Base-by-base conservation (phyloP, 2,113 vertebrate species). In the Tringa solitaria region DNA sequence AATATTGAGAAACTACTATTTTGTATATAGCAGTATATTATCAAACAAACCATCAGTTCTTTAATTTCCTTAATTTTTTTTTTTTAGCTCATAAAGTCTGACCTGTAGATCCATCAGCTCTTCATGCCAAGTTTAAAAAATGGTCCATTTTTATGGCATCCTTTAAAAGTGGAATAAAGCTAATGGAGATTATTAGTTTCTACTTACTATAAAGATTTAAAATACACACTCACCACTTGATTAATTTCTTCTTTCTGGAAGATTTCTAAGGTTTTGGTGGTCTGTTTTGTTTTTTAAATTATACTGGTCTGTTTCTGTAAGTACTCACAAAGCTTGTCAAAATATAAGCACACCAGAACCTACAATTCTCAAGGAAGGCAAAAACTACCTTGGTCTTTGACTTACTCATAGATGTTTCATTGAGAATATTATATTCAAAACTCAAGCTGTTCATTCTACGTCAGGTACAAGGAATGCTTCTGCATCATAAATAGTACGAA, bases 401-500 rank as follows among this genome's bases (percentile, higher is more conserved):
- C 14, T 84, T 80, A 26, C 33, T 87, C 48, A 21, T 12, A 73
- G 59, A 45, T 57, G 30, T 63, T 83, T 59, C 48, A 24, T 6
- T 45, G 32, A 61, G 59, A 70, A 37, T n/a, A 43, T 59, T 43
- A 23, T 32, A 67, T 10, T 54, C 50, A 79, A 64, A 90, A 60
- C 24, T 84, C 61, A 50, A 80, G n/a, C 68, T 72, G 56, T 48
- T 87, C 28, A 20, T 37, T 67, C 46, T 32, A 67, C 13, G 6
- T 4, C 75, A 51, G 20, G 41, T 28, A 46, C 6, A 4, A 3
- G 27, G 33, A 17, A 18, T 6, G 16, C 20, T 80, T 39, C 64
- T 65, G 32, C 64, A 74, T 20, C 8, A 35, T 9, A 24, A 4
- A 0, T 13, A 4, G 35, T 5, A 16, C 0, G 2, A 6, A 59